Base-by-base conservation (phyloP, 2,888 invertebrate species). In the Sussaba pulchella region DNA sequence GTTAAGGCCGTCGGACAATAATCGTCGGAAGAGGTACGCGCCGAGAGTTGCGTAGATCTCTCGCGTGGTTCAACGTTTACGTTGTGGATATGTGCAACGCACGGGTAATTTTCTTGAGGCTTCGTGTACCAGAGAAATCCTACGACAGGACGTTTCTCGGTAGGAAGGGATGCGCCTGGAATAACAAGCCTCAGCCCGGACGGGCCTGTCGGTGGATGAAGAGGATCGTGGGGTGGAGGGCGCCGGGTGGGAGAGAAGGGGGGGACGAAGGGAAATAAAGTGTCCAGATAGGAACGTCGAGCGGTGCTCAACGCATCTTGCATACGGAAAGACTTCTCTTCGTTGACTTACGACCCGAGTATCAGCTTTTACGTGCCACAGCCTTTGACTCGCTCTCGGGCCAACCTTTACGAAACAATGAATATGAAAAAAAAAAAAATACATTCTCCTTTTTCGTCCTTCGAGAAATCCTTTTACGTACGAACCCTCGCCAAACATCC, bases 161-260 rank as follows among this genome's bases (percentile, higher is more conserved):
- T 84, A 83, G 86, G 87, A 88, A 89, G 86, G 84, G 85, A 88
- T 87, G 89, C 86, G 86, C 63, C 77, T 86, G 86, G 90, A 90
- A 90, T 90, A 90, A 87, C 87, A 63, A 63, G 54, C 39, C 54
- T 47, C 50, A 47, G 64, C 43, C 69, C 57, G n/a, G 82, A 76
- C 69, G 84, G 85, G 81, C 57, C n/a, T n/a, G n/a, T n/a, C n/a
- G n/a, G n/a, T n/a, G n/a, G n/a, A n/a, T n/a, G n/a, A n/a, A n/a
- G n/a, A n/a, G n/a, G n/a, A n/a, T n/a, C n/a, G n/a, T n/a, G n/a
- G n/a, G n/a, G n/a, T n/a, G n/a, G n/a, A 75, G 75, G 61, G 70
- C 59, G 64, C n/a, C n/a, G 54, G 70, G 63, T 66, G 61, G 36
- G 66, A 67, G 54, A 45, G 31, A 72, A 75, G 66, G 70, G 54